phyloP scores from a whole-genome alignment of 1,140 invertebrate genomes.

The Myzus persicae region DNA sequence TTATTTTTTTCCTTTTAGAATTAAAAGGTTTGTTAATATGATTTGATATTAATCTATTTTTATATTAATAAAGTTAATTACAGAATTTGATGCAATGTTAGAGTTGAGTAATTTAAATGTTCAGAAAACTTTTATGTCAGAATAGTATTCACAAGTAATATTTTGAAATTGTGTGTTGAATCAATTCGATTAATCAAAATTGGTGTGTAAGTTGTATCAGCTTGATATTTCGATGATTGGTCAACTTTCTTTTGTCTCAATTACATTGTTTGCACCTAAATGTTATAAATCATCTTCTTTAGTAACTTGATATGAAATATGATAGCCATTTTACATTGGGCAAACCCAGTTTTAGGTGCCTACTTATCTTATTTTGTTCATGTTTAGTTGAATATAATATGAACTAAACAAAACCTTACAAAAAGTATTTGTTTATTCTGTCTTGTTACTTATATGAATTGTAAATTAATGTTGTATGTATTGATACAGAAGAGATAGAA shows the following conservation, averaged over 20 bases:
- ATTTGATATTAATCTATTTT: background rate
- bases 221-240: background rate
- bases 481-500: slow-evolving; percentile 30
- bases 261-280: background rate
- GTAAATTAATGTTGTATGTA: background rate
- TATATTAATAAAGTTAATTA: background rate
- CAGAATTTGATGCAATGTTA: background rate
- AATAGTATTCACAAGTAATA: background rate
- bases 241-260: background rate
- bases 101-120: background rate
- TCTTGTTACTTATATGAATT: background rate
- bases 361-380: too few relatives aligned
- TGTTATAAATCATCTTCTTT: background rate
- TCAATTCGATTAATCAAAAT: background rate
- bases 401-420: too few relatives aligned
- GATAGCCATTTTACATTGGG: too few relatives aligned
- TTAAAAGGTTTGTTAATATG: slow-evolving; percentile 19
- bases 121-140: background rate
- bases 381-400: too few relatives aligned
- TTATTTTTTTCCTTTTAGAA: slow-evolving; percentile 16
- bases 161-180: too few relatives aligned
- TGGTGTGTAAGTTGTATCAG: background rate
- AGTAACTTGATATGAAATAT: background rate
- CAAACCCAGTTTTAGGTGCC: background rate
- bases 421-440: background rate